Base-by-base conservation (phyloP, 2,888 invertebrate species). In the Megalurothrips usitatus region DNA sequence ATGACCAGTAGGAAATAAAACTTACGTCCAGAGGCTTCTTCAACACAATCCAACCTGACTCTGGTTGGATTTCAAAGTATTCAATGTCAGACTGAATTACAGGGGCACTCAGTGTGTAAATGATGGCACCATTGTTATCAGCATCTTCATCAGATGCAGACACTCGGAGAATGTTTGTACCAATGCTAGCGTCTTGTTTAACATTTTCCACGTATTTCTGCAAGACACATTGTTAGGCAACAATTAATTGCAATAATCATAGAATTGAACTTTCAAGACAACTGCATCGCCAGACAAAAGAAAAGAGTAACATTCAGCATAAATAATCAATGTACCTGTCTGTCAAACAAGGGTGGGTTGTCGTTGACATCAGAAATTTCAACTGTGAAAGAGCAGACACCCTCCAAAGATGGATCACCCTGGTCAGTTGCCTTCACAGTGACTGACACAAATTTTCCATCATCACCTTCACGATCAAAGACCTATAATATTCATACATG, bases 351-450 rank as follows among this genome's bases (percentile, higher is more conserved):
- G 12, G 97, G 97, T 11, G 97, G 96, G 88, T 98, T 98, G 87
- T 99, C 99, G 86, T 99, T 99, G 79, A 97, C 96, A 87, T 99
- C 99, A 1, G 96, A 96, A 81, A 99, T 97, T 89, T 97, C 97
- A 79, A 98, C 98, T 23, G 97, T 97, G 87, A 99, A 99, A 11
- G 98, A 98, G 88, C 99, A 99, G 84, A 98, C 98, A 47, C 98
- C 98, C 88, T 98, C 98, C 84, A 99, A 88, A 0, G 97, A 96
- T 0, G 98, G 98, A 87, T 96, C 96, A n/a, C 98, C 99, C 87
- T 98, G 96, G 91, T 99, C 99, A 0, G 97, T 97, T 9, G 98
- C 99, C 88, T 98, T 98, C 0, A 98, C 96, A 0, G 98, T 98
- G 9, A 97, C 96, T 0, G 96, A 96, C 10, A 97, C 97, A 87